Base-by-base conservation (phyloP, 1,140 invertebrate genomes). In the Dysdera silvatica region DNA sequence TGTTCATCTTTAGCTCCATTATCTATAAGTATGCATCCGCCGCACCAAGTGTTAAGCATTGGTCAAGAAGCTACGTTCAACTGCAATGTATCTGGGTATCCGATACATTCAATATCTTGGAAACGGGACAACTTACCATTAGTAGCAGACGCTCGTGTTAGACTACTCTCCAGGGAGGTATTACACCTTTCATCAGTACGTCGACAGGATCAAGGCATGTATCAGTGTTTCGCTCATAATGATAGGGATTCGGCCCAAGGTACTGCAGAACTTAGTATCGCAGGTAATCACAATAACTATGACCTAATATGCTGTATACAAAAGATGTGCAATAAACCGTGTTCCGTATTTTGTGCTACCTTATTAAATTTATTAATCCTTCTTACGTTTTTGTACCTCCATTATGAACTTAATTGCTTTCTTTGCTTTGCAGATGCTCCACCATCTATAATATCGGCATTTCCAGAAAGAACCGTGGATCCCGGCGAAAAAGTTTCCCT, bases 11-110 rank as follows among this genome's bases (percentile, higher is more conserved):
- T 23, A 65, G 62, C 48, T 26, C 48, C 62, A 26, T 24, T 65
- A 0, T 45, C 47, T 8, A 56, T 59, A 7, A 31, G 28, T 3
- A 0, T 65, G 28, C n/a, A 47, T 3, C 62, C 62, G 10, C 35
- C 47, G 4, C 62, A 53, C 48, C 74, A 77, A 58, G 72, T 72
- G 0, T 71, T 78, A 0, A 83, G 88, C 61, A 85, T 91, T 12
- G 88, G 88, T 53, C 86, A 89, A 71, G 83, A 87, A 71, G 84
- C 88, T 33, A 83, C 81, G 67, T 89, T 95, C 70, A 84, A 87
- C 68, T 96, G 92, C 75, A 85, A 86, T 70, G 82, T 89, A 16
- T 83, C 84, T 28, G 91, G 91, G 6, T 85, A 87, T 78, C 91
- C 91, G 1, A 80, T 87, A 37, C 83, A 86, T 49, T 79, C 84